Conservation (phyloP, 2,113 vertebrate genomes). For the Procavia capensis region DNA sequence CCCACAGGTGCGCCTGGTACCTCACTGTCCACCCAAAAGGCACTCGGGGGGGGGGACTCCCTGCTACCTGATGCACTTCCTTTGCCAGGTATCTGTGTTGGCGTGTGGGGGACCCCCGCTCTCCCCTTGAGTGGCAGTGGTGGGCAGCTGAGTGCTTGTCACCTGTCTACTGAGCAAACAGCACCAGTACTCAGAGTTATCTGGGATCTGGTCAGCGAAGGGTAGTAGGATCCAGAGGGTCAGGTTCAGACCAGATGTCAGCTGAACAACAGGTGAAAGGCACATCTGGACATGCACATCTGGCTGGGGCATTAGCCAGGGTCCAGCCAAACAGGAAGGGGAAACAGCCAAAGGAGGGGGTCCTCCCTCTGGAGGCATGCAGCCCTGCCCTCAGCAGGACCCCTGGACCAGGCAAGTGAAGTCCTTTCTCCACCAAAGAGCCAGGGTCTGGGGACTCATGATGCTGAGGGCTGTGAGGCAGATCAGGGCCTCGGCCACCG, state of each 20-base stretch:
- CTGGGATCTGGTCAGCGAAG: neutral
- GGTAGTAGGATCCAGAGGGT: neutral
- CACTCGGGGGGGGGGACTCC: neutral
- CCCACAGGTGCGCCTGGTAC: neutral
- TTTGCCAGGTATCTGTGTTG: neutral
- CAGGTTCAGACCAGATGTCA: neutral
- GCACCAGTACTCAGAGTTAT: neutral
- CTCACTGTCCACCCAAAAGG: neutral
- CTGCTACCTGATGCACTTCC: neutral
- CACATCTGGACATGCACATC: rapidly evolving
- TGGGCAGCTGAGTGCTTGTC: no score
- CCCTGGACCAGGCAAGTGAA: neutral
- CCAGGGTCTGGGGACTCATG: neutral
- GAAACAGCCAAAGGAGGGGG: neutral
- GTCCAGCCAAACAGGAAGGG: neutral
- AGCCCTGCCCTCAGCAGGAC: neutral
- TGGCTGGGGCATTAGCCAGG: neutral
- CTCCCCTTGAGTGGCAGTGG: no score
- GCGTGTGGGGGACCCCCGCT: rapidly evolving
- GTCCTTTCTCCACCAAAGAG: neutral
- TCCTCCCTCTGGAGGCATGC: rapidly evolving
- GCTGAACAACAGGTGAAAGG: neutral
- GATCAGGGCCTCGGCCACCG: neutral
- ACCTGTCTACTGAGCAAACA: no score
- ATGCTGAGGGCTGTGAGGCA: neutral